Percentiles rank a stretch among this genome's conserved stretches.
These are phyloP conservation scores for Litoditis marina DNA, from an alignment of 2,888 invertebrate species.

Conservation along the genomic window DNA sequence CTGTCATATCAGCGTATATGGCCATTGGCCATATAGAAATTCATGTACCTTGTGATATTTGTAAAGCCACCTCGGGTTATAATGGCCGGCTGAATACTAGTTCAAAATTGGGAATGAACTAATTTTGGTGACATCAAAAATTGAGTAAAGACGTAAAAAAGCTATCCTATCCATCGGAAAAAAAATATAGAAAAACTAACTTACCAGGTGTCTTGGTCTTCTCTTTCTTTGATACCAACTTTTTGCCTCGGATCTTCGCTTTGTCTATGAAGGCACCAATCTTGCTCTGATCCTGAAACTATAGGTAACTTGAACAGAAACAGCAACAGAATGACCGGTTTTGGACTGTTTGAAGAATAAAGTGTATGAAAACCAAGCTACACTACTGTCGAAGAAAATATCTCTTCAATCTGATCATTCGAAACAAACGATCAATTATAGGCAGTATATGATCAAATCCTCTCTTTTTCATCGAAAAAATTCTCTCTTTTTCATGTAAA, in stretches of 20 bases:
- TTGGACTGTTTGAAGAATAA: background rate
- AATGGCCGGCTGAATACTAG: no score
- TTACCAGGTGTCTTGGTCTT: constrained; percentile 31
- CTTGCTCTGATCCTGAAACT: constrained; percentile 30
- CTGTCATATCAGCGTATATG: no score
- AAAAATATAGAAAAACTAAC: background rate
- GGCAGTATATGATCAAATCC: no score
- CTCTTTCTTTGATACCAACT: constrained; percentile 27
- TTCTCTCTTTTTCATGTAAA: background rate
- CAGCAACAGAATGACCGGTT: background rate
- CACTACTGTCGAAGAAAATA: no score
- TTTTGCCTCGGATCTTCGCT: constrained; percentile 38
- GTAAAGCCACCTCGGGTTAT: no score
- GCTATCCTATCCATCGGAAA: background rate
- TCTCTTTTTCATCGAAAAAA: no score
- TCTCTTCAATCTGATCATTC: no score
- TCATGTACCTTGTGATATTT: no score
- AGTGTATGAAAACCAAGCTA: no score
- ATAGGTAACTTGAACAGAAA: background rate
- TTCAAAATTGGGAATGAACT: no score
- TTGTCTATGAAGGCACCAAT: constrained; percentile 42
- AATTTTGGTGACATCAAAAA: background rate
- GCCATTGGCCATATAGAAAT: no score
- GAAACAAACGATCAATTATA: no score
- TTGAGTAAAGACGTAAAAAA: background rate